These are phyloP conservation scores for Neodon shergylaensis DNA, from an alignment of 2,113 vertebrate genomes.

Conservation along the genomic window DNA sequence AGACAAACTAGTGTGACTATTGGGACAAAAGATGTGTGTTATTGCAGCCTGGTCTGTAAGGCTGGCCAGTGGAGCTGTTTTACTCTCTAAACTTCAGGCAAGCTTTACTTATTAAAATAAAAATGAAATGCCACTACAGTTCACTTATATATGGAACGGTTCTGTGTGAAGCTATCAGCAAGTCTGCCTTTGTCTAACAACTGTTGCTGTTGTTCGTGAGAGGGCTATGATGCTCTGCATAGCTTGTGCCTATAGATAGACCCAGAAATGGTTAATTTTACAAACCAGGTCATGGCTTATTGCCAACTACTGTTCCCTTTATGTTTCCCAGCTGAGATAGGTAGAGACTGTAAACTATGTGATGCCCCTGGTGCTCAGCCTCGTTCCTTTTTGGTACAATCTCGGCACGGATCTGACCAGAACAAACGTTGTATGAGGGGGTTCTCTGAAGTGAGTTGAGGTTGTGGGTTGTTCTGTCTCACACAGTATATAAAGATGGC, in stretches of 20 bases:
- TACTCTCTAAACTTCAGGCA: too few species aligned
- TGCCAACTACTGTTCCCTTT: conserved; percentile 89
- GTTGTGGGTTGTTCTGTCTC: conserved; percentile 90
- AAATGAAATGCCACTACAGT: conserved; percentile 81
- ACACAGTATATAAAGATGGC: conserved; percentile 82
- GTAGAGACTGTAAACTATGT: conserved; percentile 92
- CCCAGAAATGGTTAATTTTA: conserved; percentile 82
- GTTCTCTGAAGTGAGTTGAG: conserved; percentile 89
- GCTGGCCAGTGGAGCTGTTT: too few species aligned
- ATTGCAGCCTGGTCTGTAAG: too few species aligned
- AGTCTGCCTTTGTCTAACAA: conserved; percentile 92
- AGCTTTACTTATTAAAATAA: too few species aligned
- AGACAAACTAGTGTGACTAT: too few species aligned
- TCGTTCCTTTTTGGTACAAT: conserved; percentile 91
- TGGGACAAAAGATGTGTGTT: too few species aligned
- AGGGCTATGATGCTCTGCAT: conserved; percentile 91
- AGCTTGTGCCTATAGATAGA: conserved; percentile 83
- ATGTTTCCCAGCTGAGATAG: conserved; percentile 92
- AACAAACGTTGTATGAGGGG: conserved; percentile 90
- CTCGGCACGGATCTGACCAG: conserved; percentile 91
- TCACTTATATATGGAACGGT: conserved; percentile 92
- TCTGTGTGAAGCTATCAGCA: conserved; percentile 89
- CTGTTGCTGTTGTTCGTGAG: conserved; percentile 87
- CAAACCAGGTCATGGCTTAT: conserved; percentile 90
- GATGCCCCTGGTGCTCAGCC: conserved; percentile 91